Conservation (phyloP, 1,140 invertebrate genomes). For the Leptonema lineaticorne region DNA sequence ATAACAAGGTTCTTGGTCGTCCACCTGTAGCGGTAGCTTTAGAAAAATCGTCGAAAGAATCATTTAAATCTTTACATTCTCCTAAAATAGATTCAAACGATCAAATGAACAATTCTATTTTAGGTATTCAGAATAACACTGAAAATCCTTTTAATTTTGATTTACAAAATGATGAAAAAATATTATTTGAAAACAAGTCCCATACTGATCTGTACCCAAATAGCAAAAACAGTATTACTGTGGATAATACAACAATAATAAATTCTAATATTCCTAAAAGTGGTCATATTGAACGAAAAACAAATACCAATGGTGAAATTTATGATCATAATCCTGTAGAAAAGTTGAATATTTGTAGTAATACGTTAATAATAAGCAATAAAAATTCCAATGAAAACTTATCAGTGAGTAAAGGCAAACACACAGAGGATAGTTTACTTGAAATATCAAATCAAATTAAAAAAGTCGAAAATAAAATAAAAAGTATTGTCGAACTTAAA, state of each 20-base stretch:
- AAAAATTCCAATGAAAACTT: background rate
- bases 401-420: conserved; percentile 42
- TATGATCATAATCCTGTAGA: background rate
- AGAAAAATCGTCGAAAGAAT: conserved; percentile 15
- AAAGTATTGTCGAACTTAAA: conserved; percentile 52
- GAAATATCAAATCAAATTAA: conserved; percentile 54
- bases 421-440: conserved; percentile 54
- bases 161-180: conserved; percentile 8
- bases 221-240: conserved; percentile 10
- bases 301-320: conserved; percentile 10
- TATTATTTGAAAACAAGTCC: conserved; percentile 16
- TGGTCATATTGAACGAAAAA: conserved; percentile 2
- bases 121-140: background rate
- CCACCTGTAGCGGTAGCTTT: conserved; percentile 18
- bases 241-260: background rate
- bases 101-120: background rate
- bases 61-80: conserved; percentile 1
- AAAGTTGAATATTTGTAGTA: background rate
- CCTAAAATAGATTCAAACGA: conserved; percentile 6
- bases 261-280: conserved; percentile 11
- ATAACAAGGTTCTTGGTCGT: conserved; percentile 11
- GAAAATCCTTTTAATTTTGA: conserved; percentile 11
- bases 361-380: background rate
- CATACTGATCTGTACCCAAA: background rate
- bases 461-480: conserved; percentile 54